Conservation (phyloP, 1,140 invertebrate species). For the Acyrthosiphon pisum region DNA sequence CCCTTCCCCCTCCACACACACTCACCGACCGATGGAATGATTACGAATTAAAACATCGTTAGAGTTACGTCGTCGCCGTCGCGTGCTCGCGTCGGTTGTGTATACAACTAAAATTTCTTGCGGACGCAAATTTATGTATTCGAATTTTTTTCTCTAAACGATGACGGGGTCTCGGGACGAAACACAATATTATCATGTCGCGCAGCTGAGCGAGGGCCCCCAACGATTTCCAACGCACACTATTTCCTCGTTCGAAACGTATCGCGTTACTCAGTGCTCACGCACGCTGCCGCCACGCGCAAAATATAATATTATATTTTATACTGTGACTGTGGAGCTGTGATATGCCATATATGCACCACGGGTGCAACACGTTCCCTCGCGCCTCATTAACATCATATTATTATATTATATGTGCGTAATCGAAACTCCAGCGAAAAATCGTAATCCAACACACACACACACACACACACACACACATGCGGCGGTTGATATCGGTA, state of each 20-base stretch:
- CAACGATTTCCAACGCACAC: not conserved
- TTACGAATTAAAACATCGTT: not conserved
- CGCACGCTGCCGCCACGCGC: not conserved
- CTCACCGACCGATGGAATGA: not conserved
- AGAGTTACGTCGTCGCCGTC: not conserved
- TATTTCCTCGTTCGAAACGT: not conserved
- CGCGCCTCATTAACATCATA: not conserved
- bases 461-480: not conserved
- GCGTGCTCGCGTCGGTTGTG: not conserved
- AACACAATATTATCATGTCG: not conserved
- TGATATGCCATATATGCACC: not conserved
- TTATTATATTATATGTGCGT: not conserved
- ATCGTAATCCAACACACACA: not conserved
- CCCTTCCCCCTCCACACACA: too few relatives aligned
- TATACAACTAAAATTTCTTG: not conserved
- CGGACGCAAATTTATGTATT: not conserved
- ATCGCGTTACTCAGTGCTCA: not conserved
- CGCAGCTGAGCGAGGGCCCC: not conserved
- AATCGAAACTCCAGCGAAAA: slow-evolving; percentile 1
- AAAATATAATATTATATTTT: not conserved
- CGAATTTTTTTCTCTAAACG: not conserved
- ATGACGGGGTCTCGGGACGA: not conserved
- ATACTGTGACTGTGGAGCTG: not conserved
- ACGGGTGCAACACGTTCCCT: not conserved
- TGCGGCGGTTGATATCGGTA: not conserved